Percentiles rank a stretch among this genome's conserved stretches.
Conservation (phyloP, 2,113 vertebrate genomes). For the rat (Rattus norvegicus) region GRCr8 NC_086023.1:72788501-72789000, state of each 20-base stretch:
- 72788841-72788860: no score
- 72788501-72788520: neutral
- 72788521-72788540: neutral
- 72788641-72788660: neutral
- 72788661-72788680: neutral
- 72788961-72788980: neutral
- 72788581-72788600: neutral
- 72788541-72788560: neutral
- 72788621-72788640: neutral
- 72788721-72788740: neutral
- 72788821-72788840: neutral
- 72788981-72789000: neutral
- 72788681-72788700: neutral
- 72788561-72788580: neutral
- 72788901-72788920: neutral
- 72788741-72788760: neutral
- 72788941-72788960: neutral
- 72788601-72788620: neutral
- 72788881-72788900: neutral
- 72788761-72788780: neutral
- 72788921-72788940: neutral
- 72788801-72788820: neutral
- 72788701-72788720: neutral
- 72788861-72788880: neutral
- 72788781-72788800: neutral